Evolutionary conservation across 2,113 vertebrate species (phyloP).

Genomic region (Ochotona curzoniae): DNA sequence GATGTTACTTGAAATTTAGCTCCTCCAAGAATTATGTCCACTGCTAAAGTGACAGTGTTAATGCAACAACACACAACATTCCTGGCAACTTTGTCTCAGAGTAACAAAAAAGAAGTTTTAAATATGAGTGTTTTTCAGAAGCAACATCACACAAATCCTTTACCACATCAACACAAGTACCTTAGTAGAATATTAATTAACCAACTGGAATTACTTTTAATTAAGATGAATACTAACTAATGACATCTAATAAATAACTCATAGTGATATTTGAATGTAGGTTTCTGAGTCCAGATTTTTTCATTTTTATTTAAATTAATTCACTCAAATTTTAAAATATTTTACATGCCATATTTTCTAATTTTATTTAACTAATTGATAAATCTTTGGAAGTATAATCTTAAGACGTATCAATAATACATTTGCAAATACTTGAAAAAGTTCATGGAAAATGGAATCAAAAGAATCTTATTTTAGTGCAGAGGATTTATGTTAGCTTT

Average conservation of each 20-base stretch:
- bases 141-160: background rate
- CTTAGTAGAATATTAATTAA: constrained; percentile 17
- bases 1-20: constrained; percentile 68
- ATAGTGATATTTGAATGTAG: background rate
- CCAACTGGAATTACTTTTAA: background rate
- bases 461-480: too few relatives aligned
- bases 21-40: constrained; percentile 67
- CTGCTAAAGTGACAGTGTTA: constrained; percentile 46
- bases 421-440: background rate
- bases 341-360: constrained; percentile 58
- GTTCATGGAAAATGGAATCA: too few relatives aligned
- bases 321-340: constrained; percentile 63
- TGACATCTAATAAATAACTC: constrained; percentile 11
- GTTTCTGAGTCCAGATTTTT: constrained; percentile 48
- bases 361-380: constrained; percentile 50
- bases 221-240: background rate
- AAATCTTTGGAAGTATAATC: background rate
- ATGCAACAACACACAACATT: background rate
- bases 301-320: constrained; percentile 71
- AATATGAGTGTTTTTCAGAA: background rate
- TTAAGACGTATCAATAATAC: background rate
- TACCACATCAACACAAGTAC: background rate
- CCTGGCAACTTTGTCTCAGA: background rate
- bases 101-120: background rate
- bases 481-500: too few relatives aligned